A percentile compares a stretch with the other conserved stretches of the same genome.
phyloP scores from a whole-genome alignment of 2,888 invertebrate species.

The Tipula lateralis region DNA sequence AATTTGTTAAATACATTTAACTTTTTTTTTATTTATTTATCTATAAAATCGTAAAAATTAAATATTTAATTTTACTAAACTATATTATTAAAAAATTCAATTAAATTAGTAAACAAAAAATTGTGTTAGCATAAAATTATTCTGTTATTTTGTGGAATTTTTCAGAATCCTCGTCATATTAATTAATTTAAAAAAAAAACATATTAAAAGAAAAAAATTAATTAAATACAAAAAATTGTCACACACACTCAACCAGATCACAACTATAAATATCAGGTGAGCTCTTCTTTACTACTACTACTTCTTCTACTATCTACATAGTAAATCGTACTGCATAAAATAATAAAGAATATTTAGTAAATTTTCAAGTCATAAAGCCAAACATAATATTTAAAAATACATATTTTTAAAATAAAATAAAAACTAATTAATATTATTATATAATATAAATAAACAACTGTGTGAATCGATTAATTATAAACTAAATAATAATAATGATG shows the following conservation, averaged over 20 bases:
- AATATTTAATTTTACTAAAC: background rate
- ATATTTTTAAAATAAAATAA: background rate
- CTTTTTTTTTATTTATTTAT: background rate
- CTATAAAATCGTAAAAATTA: background rate
- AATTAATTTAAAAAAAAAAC: slow-evolving; percentile 3
- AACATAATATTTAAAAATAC: slow-evolving; percentile 2
- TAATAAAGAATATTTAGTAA: background rate
- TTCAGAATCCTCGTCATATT: slow-evolving; percentile 28
- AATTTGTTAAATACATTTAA: background rate
- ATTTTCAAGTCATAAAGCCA: background rate
- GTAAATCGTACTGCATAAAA: background rate
- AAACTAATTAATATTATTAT: background rate
- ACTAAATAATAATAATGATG: background rate
- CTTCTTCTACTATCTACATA: background rate
- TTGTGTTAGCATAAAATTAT: slow-evolving; percentile 12
- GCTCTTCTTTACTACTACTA: background rate
- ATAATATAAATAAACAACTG: background rate
- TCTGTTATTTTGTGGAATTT: slow-evolving; percentile 30
- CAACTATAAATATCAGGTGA: background rate
- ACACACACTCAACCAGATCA: background rate
- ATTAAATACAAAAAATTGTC: background rate
- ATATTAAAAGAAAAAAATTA: background rate
- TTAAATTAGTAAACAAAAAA: background rate
- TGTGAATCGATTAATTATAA: background rate
- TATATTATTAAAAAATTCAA: background rate